Evolutionary conservation across 2,797 vertebrate species (phyloP), one percentile per base, ranked within the genome.

Genomic region (Mus caroli): DNA sequence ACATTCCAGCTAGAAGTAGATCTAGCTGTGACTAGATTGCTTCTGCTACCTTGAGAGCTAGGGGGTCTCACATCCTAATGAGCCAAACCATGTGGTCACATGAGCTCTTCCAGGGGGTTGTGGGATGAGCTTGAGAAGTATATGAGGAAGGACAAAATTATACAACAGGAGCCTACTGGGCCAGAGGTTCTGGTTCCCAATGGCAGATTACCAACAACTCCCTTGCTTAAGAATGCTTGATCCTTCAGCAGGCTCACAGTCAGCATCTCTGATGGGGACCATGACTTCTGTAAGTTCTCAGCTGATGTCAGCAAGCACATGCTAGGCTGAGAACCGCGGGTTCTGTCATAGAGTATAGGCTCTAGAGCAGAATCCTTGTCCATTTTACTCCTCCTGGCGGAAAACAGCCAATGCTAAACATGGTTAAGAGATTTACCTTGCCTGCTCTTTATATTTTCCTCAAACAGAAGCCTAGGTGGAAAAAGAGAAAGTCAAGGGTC

Each of bases 1-100:
- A 0, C 17, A 28, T 40, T 64, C 62, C 31, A 62, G 14, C 19
- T 1, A 54, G 50, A 73, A n/a, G 52, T 31, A 82, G 58, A 80
- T 14, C 6, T 34, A 31, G 10, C 50, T 4, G 2, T 31, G 31
- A 50, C 31, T 9, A 40, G 22, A 34, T 17, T 64, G 1, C 34
- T 2, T 5, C 24, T 13, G 1, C 54, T 34, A 5, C 6, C 46
- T 46, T 40, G 4, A 14, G 0, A 34, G n/a, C 17, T 43, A 24
- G 54, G 26, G 34, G 2, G 15, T 43, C 34, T 43, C 6, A 54
- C 43, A 24, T 54, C 12, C 4, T 31, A 40, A 56, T 15, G 24
- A 92, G 14, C 71, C 80, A 37, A 86, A 50, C 17, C 28, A 37
- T n/a, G n/a, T 40, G 34, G 24, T 83, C 24, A 28, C 37, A 9